These are phyloP conservation scores for Xanthostigma xanthostigma DNA, from an alignment of 2,888 invertebrate genomes.

Conservation along the genomic window DNA sequence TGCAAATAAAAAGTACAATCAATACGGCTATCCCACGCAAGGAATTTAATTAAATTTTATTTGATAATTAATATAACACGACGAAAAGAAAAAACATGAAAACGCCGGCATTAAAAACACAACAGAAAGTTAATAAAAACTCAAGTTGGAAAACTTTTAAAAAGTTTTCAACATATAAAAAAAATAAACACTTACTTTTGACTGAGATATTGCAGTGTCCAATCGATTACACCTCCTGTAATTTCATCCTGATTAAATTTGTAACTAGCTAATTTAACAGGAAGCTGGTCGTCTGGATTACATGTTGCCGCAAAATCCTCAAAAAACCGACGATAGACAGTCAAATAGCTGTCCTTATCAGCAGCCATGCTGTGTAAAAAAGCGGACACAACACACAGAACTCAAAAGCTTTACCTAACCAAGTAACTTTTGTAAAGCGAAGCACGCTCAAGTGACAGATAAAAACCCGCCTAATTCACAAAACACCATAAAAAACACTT, in stretches of 20 bases:
- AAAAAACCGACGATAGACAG: slow-evolving; percentile 54
- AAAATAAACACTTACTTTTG: slow-evolving; percentile 46
- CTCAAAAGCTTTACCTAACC: too few relatives aligned
- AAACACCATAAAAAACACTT: too few relatives aligned
- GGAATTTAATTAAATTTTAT: too few relatives aligned
- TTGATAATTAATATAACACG: too few relatives aligned
- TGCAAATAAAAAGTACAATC: too few relatives aligned
- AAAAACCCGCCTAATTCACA: too few relatives aligned
- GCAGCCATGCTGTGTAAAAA: slow-evolving; percentile 11
- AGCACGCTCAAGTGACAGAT: too few relatives aligned
- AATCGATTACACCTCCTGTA: slow-evolving; percentile 58
- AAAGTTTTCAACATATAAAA: not conserved
- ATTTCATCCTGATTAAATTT: slow-evolving; percentile 53
- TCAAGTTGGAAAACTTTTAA: not conserved
- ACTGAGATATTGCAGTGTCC: slow-evolving; percentile 60
- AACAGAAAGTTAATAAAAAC: not conserved
- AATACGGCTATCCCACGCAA: too few relatives aligned
- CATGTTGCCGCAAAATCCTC: slow-evolving; percentile 52
- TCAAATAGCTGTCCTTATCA: slow-evolving; percentile 53
- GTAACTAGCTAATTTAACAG: slow-evolving; percentile 54
- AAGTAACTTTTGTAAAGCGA: too few relatives aligned
- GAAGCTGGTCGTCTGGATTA: slow-evolving; percentile 56
- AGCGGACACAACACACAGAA: not conserved
- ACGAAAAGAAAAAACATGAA: too few relatives aligned
- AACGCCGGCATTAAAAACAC: too few relatives aligned